These are phyloP conservation scores for Homarus americanus DNA, from an alignment of 1,140 invertebrate genomes.

Conservation along the genomic window DNA sequence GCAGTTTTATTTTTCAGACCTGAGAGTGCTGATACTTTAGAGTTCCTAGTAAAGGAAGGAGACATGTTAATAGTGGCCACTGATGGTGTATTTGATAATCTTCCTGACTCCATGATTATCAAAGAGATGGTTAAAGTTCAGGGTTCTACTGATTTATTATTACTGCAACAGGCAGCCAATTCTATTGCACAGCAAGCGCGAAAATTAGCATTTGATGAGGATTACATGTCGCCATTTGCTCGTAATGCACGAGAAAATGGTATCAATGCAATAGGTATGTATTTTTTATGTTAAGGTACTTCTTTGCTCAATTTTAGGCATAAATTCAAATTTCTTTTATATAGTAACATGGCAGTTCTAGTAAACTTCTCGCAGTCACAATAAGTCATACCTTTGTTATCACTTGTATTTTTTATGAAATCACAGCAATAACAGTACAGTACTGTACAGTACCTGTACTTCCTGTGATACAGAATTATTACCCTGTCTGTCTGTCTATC, in stretches of 20 bases:
- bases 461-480: too few species aligned
- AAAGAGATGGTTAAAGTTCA: constrained; percentile 85
- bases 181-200: constrained; percentile 96
- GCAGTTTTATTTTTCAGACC: constrained; percentile 83
- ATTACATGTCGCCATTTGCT: constrained; percentile 97
- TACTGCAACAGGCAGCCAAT: constrained; percentile 93
- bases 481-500: too few species aligned
- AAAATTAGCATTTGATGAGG: constrained; percentile 93
- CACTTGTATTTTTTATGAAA: too few species aligned
- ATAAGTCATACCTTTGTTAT: too few species aligned
- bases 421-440: too few species aligned
- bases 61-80: constrained; percentile 98
- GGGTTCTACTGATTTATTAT: constrained; percentile 85
- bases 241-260: constrained; percentile 94
- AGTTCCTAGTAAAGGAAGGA: constrained; percentile 94
- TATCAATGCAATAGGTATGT: constrained; percentile 92
- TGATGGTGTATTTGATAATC: constrained; percentile 98
- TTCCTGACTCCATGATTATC: constrained; percentile 92
- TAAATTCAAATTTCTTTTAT: not conserved
- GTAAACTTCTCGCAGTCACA: too few species aligned
- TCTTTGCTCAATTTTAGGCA: not conserved
- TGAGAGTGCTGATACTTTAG: constrained; percentile 92
- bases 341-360: not conserved
- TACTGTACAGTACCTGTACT: too few species aligned
- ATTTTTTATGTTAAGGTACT: not conserved